Base-by-base conservation (phyloP, 64 coral and sea anemone genomes). In the Stichodactyla helianthus region DNA sequence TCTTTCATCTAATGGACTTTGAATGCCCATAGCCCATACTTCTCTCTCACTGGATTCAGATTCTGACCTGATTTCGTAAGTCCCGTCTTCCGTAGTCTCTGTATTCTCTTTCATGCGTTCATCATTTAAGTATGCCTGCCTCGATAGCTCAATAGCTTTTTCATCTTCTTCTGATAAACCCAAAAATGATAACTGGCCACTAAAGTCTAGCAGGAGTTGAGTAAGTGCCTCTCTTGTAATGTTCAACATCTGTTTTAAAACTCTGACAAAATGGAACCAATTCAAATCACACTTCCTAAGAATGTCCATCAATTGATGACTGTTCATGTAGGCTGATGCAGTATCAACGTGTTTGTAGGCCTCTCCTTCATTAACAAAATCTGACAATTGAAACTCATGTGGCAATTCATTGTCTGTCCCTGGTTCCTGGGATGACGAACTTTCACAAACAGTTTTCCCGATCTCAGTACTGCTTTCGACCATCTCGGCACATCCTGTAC, bases 201-300 rank as follows among this genome's bases (percentile, higher is more conserved):
- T 60, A 86, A 86, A 91, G 65, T 91, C 89, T 67, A 86, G 71
- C 78, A 91, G 77, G 53, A 91, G 77, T 35, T 86, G 85, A 54
- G 78, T 77, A 78, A 86, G 59, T 50, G 78, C 85, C 86, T 78
- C 89, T 61, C 53, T 70, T 44, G 89, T 86, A 86, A 86, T 63
- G 26, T 56, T 52, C 58, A 86, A 61, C 61, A 82, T 86, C 84
- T 91, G 27, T 61, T 86, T 27, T 31, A 86, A 77, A 55, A 63
- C 57, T 52, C 50, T 85, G 53, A 77, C 89, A 91, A 91, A 91
- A 54, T 91, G 83, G 78, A 91, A 91, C 89, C 89, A 85, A 76
- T 91, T 91, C 55, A 86, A 76, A 79, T 79, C 26, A 84, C 89
- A 90, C 26, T 82, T 90, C 84, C 83, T 90, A 54, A 90, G 80